Evolutionary conservation across 2,113 vertebrate species (phyloP).

Genomic region (Gymnarchus niloticus): DNA sequence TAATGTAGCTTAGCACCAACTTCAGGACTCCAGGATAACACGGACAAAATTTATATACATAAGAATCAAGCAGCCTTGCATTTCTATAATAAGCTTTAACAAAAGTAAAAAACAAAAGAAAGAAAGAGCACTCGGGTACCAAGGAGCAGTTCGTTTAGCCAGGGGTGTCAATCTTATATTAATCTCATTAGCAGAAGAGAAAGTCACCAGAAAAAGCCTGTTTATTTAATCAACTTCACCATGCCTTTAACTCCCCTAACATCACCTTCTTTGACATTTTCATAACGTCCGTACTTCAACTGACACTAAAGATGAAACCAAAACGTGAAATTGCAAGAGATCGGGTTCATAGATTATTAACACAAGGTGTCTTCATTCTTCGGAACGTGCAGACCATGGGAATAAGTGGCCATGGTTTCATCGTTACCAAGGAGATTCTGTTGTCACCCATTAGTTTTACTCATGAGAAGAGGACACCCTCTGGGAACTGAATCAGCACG

Average conservation of each 20-base stretch:
- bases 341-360: background rate
- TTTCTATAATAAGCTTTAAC: background rate
- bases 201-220: background rate
- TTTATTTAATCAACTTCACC: background rate
- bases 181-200: no score
- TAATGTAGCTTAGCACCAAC: background rate
- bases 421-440: background rate
- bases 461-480: background rate
- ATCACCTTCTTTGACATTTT: background rate
- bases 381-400: no score
- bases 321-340: background rate
- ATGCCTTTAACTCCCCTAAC: background rate
- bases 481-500: background rate
- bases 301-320: background rate
- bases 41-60: background rate
- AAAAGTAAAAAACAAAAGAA: no score
- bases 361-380: background rate
- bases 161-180: no score
- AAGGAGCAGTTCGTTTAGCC: no score
- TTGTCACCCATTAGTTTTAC: background rate
- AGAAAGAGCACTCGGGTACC: no score
- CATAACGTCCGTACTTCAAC: no score
- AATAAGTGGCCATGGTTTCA: no score
- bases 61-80: background rate
- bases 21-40: background rate